Conservation (phyloP, 2,113 vertebrate genomes). For the Aramus guarauna region DNA sequence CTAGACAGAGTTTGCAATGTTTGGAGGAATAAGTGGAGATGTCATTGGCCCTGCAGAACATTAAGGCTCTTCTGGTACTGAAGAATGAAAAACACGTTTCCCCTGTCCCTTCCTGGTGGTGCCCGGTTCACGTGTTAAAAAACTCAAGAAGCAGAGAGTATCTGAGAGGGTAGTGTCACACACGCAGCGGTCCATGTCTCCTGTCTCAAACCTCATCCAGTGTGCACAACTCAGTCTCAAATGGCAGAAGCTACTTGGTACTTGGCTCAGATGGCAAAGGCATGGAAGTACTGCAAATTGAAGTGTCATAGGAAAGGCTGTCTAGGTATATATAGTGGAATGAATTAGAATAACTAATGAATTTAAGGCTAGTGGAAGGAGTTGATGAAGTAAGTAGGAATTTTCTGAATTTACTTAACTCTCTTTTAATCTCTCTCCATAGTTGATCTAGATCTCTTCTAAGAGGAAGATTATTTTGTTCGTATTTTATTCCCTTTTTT, state of each 20-base stretch:
- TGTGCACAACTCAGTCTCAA: neutral
- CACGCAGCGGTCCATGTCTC: neutral
- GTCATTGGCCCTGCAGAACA: neutral
- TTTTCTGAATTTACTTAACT: conserved; percentile 7
- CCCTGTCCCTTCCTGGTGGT: neutral
- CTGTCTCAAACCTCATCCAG: neutral
- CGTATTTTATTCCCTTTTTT: conserved; percentile 51
- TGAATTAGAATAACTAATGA: neutral
- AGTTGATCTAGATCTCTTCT: neutral
- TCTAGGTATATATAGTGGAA: neutral
- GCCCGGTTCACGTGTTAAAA: neutral
- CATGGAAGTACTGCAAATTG: neutral
- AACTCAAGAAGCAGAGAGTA: neutral
- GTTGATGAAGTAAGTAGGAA: neutral
- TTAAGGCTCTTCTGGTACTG: neutral
- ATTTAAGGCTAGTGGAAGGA: neutral
- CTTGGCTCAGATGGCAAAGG: neutral
- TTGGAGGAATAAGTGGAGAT: neutral
- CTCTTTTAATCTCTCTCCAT: neutral
- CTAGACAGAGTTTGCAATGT: neutral
- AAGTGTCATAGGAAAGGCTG: neutral
- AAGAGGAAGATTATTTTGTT: conserved; percentile 21
- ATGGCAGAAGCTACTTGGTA: neutral
- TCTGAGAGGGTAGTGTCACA: neutral
- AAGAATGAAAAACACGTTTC: neutral